Base-by-base conservation (phyloP, 2,797 vertebrate species). In the Syncerus caffer region DNA sequence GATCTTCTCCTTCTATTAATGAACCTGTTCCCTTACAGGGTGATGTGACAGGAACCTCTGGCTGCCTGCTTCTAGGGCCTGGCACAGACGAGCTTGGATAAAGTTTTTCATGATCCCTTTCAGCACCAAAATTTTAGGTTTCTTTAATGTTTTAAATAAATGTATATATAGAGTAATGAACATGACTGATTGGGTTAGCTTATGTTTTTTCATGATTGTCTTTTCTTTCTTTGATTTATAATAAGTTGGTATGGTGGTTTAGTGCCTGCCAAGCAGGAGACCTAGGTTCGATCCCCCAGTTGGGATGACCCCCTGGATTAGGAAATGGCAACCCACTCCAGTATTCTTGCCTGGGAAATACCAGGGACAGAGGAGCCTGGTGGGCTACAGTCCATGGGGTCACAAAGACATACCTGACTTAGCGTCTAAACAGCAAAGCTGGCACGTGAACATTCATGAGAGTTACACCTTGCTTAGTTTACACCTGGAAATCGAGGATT, bases 61-160 rank as follows among this genome's bases (percentile, higher is more conserved):
- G 21, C 21, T 83, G 53, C 38, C 14, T n/a, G 15, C 1, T 16
- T 76, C 10, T 67, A 2, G 4, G 53, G 15, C 67, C 21, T n/a
- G 78, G 53, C 23, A 23, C 17, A 64, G 31, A 21, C 3, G 34
- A 92, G 38, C 95, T 82, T 90, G 85, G 84, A 31, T 57, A 14
- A 95, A 89, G 42, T 87, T 58, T 76, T 55, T 42, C 53, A 29
- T 7, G 38, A n/a, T 79, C 51, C 9, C n/a, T 92, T 82, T 79
- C 21, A 45, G 31, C 47, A 47, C 15, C 29, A 78, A 38, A 64
- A 71, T 34, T 47, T 67, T 80, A 62, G 19, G 19, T 74, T 90
- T 93, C 64, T 90, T 67, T 82, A 85, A 74, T 57, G n/a, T 95
- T 95, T 92, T 57, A 89, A 91, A 78, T 51, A 27, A 85, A 51